Evolutionary conservation across 1,140 invertebrate genomes (phyloP).

Genomic region (Physella acuta): DNA sequence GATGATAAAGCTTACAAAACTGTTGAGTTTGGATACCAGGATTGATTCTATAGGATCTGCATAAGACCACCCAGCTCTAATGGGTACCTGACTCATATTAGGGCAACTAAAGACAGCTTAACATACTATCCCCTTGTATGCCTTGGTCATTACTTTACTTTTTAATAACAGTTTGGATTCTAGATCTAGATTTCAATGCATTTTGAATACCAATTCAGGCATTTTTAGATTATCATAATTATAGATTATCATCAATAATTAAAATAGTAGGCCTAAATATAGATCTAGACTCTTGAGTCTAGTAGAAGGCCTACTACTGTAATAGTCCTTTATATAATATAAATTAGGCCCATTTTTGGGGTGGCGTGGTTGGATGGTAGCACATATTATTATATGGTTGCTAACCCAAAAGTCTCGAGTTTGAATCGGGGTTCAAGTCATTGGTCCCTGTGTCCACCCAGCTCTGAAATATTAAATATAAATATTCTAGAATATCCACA

Average conservation of each 20-base stretch:
- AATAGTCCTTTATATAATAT: too few species aligned
- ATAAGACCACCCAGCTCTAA: not conserved
- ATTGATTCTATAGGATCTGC: not conserved
- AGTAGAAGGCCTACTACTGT: too few species aligned
- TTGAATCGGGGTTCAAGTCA: too few species aligned
- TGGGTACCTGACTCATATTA: not conserved
- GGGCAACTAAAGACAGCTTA: not conserved
- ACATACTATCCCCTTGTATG: not conserved
- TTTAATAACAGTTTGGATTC: not conserved
- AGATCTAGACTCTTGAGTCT: not conserved
- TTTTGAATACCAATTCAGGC: not conserved
- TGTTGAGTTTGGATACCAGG: not conserved
- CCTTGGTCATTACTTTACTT: not conserved
- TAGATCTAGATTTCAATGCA: not conserved
- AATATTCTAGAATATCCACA: too few species aligned
- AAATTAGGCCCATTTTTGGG: too few species aligned
- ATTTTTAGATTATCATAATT: not conserved
- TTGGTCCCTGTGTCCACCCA: too few species aligned
- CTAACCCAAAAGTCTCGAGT: too few species aligned
- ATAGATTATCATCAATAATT: not conserved
- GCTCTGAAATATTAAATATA: too few species aligned
- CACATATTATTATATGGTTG: too few species aligned
- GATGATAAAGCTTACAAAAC: not conserved
- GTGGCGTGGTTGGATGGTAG: too few species aligned
- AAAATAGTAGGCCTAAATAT: not conserved